Conservation (phyloP, 35 echinoderm and acorn worm species). For the Antedon bifida region DNA sequence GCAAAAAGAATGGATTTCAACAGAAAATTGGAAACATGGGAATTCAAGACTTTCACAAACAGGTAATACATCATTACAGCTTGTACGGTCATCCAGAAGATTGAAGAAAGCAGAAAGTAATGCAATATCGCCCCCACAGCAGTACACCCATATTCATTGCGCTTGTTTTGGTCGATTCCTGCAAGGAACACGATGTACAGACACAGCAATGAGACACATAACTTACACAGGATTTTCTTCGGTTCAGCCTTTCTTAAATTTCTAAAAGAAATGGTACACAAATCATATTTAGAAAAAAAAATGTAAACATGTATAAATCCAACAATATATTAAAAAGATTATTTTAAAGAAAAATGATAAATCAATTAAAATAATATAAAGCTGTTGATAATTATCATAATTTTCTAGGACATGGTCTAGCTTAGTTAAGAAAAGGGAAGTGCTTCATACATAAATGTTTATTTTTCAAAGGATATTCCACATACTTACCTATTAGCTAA, state of each 20-base stretch:
- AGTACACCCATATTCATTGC: not conserved
- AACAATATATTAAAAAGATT: too few relatives aligned
- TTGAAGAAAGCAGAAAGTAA: conserved; percentile 8
- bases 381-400: too few relatives aligned
- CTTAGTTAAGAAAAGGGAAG: too few relatives aligned
- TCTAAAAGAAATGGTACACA: conserved; percentile 6
- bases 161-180: not conserved
- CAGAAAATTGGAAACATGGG: not conserved
- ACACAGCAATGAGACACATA: conserved; percentile 13
- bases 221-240: conserved; percentile 11
- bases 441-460: too few relatives aligned
- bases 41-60: conserved; percentile 27
- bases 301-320: too few relatives aligned
- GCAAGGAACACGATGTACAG: conserved; percentile 15
- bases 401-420: too few relatives aligned
- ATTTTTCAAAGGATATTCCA: too few relatives aligned
- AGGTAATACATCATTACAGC: conserved; percentile 20
- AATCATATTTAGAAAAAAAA: too few relatives aligned
- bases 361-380: too few relatives aligned
- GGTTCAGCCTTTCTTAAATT: not conserved
- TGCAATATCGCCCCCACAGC: conserved; percentile 8
- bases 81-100: conserved; percentile 35
- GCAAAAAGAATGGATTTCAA: not conserved
- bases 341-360: too few relatives aligned
- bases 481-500: too few relatives aligned